Percentiles rank a stretch among this genome's conserved stretches.
Evolutionary conservation across 2,888 invertebrate species (phyloP).

Genomic region (Monoplex corrugatus): DNA sequence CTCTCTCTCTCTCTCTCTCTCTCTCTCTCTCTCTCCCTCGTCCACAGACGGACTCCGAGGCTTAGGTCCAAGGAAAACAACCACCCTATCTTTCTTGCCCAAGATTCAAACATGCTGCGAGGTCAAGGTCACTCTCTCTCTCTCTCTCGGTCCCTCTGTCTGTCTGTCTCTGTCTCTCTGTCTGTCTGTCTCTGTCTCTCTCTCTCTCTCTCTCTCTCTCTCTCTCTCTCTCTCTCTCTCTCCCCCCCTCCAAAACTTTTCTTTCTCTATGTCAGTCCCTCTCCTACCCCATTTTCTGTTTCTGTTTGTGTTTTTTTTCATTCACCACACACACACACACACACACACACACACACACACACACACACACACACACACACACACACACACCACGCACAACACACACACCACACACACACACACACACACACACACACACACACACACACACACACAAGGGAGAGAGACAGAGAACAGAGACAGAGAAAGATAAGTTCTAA

Average conservation of each 20-base stretch:
- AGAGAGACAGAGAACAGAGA: too few species aligned
- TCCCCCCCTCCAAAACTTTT: too few species aligned
- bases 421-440: too few species aligned
- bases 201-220: not conserved
- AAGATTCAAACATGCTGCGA: not conserved
- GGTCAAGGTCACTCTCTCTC: not conserved
- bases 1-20: not conserved
- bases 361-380: not conserved
- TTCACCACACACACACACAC: not conserved
- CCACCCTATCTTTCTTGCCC: too few species aligned
- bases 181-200: slow-evolving; percentile 14
- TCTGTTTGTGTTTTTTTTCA: not conserved
- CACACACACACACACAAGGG: too few species aligned
- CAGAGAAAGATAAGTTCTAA: too few species aligned
- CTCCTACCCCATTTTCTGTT: not conserved
- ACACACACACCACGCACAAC: not conserved
- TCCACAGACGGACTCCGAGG: too few species aligned
- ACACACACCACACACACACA: too few species aligned
- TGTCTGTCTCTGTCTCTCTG: not conserved
- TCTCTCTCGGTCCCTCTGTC: too few species aligned
- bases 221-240: not conserved
- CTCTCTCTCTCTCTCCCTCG: slow-evolving; percentile 36
- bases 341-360: not conserved
- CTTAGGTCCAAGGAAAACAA: too few species aligned
- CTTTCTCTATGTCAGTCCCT: too few species aligned